Base-by-base conservation (phyloP, 2,797 vertebrate genomes). In the Valencia hispanica region DNA sequence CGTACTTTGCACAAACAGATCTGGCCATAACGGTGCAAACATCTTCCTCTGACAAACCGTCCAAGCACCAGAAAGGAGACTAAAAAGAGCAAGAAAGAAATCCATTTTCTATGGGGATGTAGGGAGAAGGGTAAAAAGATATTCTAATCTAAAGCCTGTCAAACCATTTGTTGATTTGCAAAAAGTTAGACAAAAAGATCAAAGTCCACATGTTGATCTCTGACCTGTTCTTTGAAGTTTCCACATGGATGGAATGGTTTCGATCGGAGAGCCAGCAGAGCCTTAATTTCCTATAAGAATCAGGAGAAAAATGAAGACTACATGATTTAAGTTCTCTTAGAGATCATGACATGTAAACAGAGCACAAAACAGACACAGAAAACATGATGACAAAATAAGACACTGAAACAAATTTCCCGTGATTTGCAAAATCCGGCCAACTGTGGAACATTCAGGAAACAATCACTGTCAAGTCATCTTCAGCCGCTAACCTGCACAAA, bases 1-100 rank as follows among this genome's bases (percentile, higher is more conserved):
- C 97, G 95, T 96, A 99, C 98, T 99, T 99, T 93, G 97, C 97
- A 95, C 98, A 99, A 57, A 99, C 97, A 75, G 98, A 99, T 94
- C 98, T 92, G 77, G 96, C 95, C 98, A 99, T 99, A 73, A 99
- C 85, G 70, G 93, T 91, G 50, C 88, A 92, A 74, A 98, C 95
- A 90, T 97, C 96, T 8, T 97, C 96, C 92, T 99, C 98, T 5
- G 95, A 97, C 79, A 97, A 94, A 81, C 96, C 95, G 78, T 75
- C 91, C 79, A 99, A 95, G 88, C 96, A 95, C 97, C 97, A 99
- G 93, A 99, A 99, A 0, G 98, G 98, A 91, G 96, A 96, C 98
- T 99, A 70, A 1, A 51, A 59, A 75, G 12, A 75, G 76, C 69
- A 73, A 65, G 17, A 15, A 36, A 30, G 2, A 80, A 18, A 15